Percentiles rank a stretch among this genome's conserved stretches.
Evolutionary conservation across 2,888 invertebrate genomes (phyloP).

Genomic region (Mesochorus sp.): DNA sequence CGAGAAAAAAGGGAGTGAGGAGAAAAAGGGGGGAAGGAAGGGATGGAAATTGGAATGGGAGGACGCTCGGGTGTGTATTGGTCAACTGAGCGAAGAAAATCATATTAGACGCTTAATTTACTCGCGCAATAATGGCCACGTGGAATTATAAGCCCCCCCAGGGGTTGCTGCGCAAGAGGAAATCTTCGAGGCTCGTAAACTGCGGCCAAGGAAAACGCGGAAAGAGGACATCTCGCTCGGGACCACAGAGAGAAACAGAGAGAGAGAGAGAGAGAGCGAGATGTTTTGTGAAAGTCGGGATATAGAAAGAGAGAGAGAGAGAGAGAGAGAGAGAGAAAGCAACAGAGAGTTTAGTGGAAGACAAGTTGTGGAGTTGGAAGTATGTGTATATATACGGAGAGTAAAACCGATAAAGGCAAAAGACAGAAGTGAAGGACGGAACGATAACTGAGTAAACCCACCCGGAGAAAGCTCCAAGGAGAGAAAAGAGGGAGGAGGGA

Average conservation of each 20-base stretch:
- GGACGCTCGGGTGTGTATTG: slow-evolving; percentile 17
- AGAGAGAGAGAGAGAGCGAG: slow-evolving; percentile 11
- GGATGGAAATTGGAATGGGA: not conserved
- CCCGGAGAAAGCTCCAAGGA: slow-evolving; percentile 34
- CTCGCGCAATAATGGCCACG: slow-evolving; percentile 72
- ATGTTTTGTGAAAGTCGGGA: too few relatives aligned
- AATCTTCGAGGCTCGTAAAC: slow-evolving; percentile 77
- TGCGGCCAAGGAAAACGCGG: slow-evolving; percentile 44
- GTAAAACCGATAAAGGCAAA: slow-evolving; percentile 28
- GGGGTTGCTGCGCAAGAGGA: slow-evolving; percentile 71
- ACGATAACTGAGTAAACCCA: not conserved
- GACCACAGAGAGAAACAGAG: not conserved
- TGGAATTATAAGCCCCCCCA: slow-evolving; percentile 77
- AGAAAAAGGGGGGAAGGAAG: slow-evolving; percentile 23
- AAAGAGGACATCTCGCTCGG: slow-evolving; percentile 25
- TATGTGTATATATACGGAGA: not conserved
- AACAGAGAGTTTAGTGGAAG: slow-evolving; percentile 29
- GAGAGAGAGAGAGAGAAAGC: not conserved
- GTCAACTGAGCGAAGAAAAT: slow-evolving; percentile 63
- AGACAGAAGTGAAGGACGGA: slow-evolving; percentile 1
- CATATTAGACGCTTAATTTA: slow-evolving; percentile 77
- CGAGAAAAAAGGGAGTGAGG: slow-evolving; percentile 7
- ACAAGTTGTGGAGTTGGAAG: not conserved
- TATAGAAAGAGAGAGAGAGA: slow-evolving; percentile 21
- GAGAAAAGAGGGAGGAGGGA: not conserved